These are phyloP conservation scores for Pteropus rufus DNA, from an alignment of 2,797 vertebrate species.

Conservation along the genomic window DNA sequence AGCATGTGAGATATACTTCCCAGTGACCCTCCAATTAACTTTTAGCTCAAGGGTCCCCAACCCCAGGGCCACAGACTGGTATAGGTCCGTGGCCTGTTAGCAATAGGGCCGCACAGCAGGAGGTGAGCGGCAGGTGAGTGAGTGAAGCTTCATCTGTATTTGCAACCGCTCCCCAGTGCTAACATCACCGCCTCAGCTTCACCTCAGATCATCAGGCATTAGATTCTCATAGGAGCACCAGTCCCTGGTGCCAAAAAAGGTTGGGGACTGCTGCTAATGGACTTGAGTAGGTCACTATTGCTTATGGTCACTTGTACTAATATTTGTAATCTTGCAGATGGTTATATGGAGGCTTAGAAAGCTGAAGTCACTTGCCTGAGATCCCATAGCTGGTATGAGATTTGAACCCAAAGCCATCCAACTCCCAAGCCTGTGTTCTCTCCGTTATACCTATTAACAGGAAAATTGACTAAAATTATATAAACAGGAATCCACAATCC, in stretches of 20 bases:
- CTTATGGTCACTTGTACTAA: background rate
- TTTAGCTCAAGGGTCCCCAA: no score
- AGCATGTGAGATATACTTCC: background rate
- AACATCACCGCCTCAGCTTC: no score
- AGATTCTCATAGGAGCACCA: no score
- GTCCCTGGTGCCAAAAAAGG: no score
- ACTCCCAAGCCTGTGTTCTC: background rate
- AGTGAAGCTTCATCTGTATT: no score
- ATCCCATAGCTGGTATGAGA: background rate
- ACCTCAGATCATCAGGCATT: no score
- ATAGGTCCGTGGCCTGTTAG: no score
- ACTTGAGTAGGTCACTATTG: background rate
- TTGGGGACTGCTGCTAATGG: background rate
- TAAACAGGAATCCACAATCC: background rate
- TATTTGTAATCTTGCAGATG: background rate
- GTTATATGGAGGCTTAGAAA: background rate
- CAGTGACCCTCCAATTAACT: background rate
- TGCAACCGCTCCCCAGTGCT: no score
- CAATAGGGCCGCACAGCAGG: no score
- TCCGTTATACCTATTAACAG: background rate
- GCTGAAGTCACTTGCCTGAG: background rate
- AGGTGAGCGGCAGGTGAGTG: no score
- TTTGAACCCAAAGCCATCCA: background rate
- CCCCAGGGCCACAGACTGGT: no score
- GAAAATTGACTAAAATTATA: background rate